Evolutionary conservation across 2,888 invertebrate genomes (phyloP).

Genomic region (Drosophila planitibia): DNA sequence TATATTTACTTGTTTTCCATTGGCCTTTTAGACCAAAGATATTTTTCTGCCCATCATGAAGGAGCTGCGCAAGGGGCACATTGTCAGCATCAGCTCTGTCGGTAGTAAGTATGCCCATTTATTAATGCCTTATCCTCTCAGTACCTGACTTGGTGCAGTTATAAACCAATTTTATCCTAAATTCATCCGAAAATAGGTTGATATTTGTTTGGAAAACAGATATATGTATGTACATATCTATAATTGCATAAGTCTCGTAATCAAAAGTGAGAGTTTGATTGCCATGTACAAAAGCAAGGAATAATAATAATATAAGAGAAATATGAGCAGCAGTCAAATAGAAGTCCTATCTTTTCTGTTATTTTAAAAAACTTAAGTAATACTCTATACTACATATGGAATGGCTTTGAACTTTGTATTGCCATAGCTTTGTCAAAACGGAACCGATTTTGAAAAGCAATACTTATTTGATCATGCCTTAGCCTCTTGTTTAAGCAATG

Average conservation of each 20-base stretch:
- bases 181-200: not conserved
- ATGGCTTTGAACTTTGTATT: too few relatives aligned
- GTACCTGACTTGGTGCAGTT: too few relatives aligned
- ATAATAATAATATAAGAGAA: not conserved
- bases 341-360: too few relatives aligned
- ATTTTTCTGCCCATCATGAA: slow-evolving; percentile 84
- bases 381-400: too few relatives aligned
- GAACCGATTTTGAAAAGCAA: too few relatives aligned
- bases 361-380: not conserved
- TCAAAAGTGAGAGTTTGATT: not conserved
- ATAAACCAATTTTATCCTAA: not conserved
- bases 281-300: too few relatives aligned
- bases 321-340: not conserved
- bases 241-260: not conserved
- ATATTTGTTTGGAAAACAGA: too few relatives aligned
- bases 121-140: too few relatives aligned
- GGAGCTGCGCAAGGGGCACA: slow-evolving; percentile 78
- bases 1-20: not conserved
- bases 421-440: too few relatives aligned
- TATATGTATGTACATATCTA: not conserved
- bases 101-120: slow-evolving; percentile 55
- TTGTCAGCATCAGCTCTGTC: slow-evolving; percentile 83
- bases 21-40: slow-evolving; percentile 75
- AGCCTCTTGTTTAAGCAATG: too few relatives aligned
- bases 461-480: too few relatives aligned